Conservation (phyloP, 2,113 vertebrate species). For the Loxodonta africana region DNA sequence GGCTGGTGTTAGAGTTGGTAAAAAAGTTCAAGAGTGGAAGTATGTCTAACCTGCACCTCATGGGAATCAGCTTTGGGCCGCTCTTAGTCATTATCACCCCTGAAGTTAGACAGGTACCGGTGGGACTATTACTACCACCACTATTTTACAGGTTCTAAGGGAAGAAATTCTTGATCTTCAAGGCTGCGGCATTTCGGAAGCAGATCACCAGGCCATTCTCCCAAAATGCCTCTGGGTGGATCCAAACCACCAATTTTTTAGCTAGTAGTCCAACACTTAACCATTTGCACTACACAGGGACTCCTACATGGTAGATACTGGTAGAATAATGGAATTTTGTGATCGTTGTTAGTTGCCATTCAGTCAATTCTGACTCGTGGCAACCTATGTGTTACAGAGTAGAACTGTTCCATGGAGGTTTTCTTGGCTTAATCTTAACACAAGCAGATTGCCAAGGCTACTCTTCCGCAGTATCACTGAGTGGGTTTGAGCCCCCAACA, state of each 20-base stretch:
- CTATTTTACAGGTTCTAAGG: no score
- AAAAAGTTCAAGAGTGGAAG: no score
- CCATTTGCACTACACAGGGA: not conserved
- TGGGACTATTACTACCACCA: no score
- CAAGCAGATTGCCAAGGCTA: no score
- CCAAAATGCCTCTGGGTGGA: not conserved
- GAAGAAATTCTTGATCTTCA: no score
- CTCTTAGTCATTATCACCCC: no score
- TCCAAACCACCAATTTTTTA: not conserved
- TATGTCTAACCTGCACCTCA: no score
- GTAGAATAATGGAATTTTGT: not conserved
- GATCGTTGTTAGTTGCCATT: not conserved
- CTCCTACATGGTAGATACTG: not conserved
- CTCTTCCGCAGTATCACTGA: not conserved
- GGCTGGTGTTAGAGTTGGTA: no score
- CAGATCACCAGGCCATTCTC: not conserved
- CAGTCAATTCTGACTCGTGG: not conserved
- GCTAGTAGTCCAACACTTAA: not conserved
- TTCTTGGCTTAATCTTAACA: not conserved
- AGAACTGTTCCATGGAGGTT: not conserved
- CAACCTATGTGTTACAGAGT: not conserved
- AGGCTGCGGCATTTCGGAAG: no score
- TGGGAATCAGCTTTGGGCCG: no score
- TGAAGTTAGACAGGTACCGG: no score
- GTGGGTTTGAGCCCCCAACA: not conserved